Percentiles rank a stretch among this genome's conserved stretches.
These are phyloP conservation scores for Brachyrhaphis roseni DNA, from an alignment of 2,797 vertebrate genomes.

Conservation along the genomic window DNA sequence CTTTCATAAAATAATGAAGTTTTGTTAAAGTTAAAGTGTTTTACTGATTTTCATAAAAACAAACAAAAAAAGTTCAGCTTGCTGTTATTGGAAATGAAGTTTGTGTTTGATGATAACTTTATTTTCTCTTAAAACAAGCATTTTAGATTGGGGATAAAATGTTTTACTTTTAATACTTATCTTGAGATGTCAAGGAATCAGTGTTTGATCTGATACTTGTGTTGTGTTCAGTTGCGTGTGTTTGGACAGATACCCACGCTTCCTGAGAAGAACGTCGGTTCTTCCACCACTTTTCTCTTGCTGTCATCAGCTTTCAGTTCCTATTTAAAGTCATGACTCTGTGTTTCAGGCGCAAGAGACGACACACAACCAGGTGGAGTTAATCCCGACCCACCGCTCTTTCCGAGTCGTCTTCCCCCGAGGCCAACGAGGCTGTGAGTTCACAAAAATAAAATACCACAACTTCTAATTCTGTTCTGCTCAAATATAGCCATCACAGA, in stretches of 20 bases:
- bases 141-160: not conserved
- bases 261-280: conserved; percentile 6
- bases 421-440: conserved; percentile 75
- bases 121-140: not conserved
- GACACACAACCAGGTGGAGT: conserved; percentile 13
- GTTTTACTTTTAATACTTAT: not conserved
- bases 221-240: not conserved
- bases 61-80: not conserved
- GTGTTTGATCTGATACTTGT: not conserved
- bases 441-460: conserved; percentile 1
- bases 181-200: not conserved
- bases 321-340: conserved; percentile 25
- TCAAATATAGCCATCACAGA: not conserved
- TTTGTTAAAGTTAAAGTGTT: not conserved
- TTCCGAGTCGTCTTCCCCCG: conserved; percentile 60
- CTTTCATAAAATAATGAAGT: not conserved
- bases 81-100: not conserved
- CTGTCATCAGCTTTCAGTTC: conserved; percentile 25
- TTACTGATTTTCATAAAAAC: not conserved
- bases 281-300: not conserved
- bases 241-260: not conserved
- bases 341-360: conserved; percentile 61
- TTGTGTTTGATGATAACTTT: not conserved
- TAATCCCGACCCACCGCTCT: conserved; percentile 52
- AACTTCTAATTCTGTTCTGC: not conserved